Conservation (phyloP, 2,888 invertebrate genomes). For the Synergus umbraculus region DNA sequence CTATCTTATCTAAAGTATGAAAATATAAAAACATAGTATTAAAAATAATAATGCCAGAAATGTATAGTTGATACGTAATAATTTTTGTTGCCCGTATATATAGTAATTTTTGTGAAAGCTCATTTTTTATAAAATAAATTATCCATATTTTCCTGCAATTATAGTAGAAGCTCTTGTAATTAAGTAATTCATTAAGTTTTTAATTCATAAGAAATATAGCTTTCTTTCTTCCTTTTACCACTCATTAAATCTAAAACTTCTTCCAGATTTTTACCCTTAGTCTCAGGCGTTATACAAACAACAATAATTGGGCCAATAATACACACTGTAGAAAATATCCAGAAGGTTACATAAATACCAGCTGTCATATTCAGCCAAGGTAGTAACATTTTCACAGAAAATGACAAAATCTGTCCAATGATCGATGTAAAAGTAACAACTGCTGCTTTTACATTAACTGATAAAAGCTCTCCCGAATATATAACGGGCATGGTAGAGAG, state of each 20-base stretch:
- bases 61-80: too few species aligned
- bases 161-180: too few species aligned
- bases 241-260: not conserved
- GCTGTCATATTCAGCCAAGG: slow-evolving; percentile 79
- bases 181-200: not conserved
- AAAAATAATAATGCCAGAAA: too few species aligned
- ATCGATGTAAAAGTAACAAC: slow-evolving; percentile 83
- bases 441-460: slow-evolving; percentile 82
- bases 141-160: too few species aligned
- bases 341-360: slow-evolving; percentile 80
- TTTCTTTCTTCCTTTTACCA: too few species aligned
- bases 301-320: not conserved
- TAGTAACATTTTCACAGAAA: slow-evolving; percentile 80
- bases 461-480: slow-evolving; percentile 82
- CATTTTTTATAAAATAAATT: too few species aligned
- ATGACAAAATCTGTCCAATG: slow-evolving; percentile 81
- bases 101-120: too few species aligned
- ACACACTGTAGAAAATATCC: slow-evolving; percentile 77
- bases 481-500: slow-evolving; percentile 83
- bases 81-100: too few species aligned
- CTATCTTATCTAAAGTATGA: too few species aligned
- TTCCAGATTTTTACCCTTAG: not conserved
- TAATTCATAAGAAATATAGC: too few species aligned
- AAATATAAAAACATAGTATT: too few species aligned
- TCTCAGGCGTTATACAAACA: not conserved